phyloP scores from a whole-genome alignment of 2,113 vertebrate species.

The Plestiodon gilberti region DNA sequence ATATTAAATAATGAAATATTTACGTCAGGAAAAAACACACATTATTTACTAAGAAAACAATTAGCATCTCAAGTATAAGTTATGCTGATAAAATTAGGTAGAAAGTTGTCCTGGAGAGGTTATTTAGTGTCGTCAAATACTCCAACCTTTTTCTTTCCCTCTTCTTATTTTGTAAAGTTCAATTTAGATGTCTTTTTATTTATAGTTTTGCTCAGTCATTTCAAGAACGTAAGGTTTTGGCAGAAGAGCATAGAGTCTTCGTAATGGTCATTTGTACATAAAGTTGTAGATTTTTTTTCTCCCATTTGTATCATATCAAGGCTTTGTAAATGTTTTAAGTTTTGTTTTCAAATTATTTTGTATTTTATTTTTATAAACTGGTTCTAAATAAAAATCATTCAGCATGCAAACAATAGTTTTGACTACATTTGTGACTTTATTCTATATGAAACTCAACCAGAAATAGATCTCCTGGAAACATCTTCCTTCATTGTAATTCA shows the following conservation, averaged over 20 bases:
- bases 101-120: conserved; percentile 32
- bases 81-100: conserved; percentile 42
- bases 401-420: conserved; percentile 88
- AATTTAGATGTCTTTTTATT: conserved; percentile 40
- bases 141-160: conserved; percentile 42
- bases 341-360: conserved; percentile 98
- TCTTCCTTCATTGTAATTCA: conserved; percentile 16
- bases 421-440: conserved; percentile 53
- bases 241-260: conserved; percentile 67
- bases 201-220: conserved; percentile 72
- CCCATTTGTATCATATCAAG: conserved; percentile 98
- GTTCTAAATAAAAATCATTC: conserved; percentile 98
- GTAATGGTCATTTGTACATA: conserved; percentile 90
- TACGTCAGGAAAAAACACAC: conserved; percentile 13
- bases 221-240: conserved; percentile 63
- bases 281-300: conserved; percentile 95
- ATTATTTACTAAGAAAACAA: conserved; percentile 38
- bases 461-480: background rate
- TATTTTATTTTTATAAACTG: conserved; percentile 99
- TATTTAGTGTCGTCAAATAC: conserved; percentile 25
- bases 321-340: conserved; percentile 97
- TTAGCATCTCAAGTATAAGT: conserved; percentile 14
- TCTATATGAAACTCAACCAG: conserved; percentile 21
- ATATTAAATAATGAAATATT: conserved; percentile 37
- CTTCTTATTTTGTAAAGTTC: conserved; percentile 38